phyloP scores from a whole-genome alignment of 2,888 invertebrate species.

The Podabrus alpinus region DNA sequence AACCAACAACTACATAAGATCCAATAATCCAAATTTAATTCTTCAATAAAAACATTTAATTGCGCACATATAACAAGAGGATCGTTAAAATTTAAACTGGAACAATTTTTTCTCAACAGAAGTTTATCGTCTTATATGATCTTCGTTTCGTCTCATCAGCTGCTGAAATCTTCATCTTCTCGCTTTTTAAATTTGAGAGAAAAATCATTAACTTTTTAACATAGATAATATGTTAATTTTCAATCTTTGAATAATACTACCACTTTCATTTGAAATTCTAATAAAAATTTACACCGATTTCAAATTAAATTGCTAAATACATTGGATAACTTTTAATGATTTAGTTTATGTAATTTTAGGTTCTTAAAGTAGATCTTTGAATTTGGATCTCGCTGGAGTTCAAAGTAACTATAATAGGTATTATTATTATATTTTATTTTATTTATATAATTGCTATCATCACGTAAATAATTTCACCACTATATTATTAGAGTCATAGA shows the following conservation, averaged over 20 bases:
- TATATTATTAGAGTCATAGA: too few relatives aligned
- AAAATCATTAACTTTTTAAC: background rate
- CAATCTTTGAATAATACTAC: background rate
- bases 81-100: background rate
- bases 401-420: too few relatives aligned
- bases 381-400: background rate
- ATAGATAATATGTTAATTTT: background rate
- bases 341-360: background rate
- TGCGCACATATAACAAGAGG: background rate
- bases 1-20: conserved; percentile 33
- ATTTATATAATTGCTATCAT: too few relatives aligned
- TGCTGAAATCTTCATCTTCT: background rate
- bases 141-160: background rate
- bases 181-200: background rate
- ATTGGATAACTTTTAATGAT: too few relatives aligned
- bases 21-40: background rate
- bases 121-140: background rate
- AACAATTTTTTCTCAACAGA: background rate
- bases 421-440: too few relatives aligned
- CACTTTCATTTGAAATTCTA: background rate
- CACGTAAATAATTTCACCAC: too few relatives aligned
- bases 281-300: background rate
- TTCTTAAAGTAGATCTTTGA: background rate
- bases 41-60: background rate
- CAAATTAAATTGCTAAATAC: too few relatives aligned